Base-by-base conservation (phyloP, 2,888 invertebrate genomes). In the Epinotia ramella region DNA sequence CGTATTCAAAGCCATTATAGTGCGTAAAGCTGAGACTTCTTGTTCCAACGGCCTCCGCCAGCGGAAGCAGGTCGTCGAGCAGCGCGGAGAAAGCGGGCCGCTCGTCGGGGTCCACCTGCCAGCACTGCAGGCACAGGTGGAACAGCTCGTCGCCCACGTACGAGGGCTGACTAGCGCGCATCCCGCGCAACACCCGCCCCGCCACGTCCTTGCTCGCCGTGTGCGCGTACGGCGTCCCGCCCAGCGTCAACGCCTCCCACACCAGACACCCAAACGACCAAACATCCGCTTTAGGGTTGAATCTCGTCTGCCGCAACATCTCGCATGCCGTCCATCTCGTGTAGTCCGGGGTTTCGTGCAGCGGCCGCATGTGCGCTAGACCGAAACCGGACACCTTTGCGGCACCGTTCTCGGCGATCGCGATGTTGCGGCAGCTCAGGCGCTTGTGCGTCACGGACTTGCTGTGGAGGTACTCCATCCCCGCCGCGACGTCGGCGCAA, bases 241-340 rank as follows among this genome's bases (percentile, higher is more conserved):
- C 98, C 84, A 98, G 91, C 5, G 97, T 96, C 80, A 97, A 95
- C 77, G 97, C 96, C 89, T 98, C 98, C 98, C 98, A 98, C 78
- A 98, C 91, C 13, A 98, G 87, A 77, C 97, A 96, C 0, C 97
- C 98, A 87, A 96, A 97, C 0, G 97, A 97, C 98, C 98, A 98
- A 6, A 97, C 95, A 84, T 98, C 97, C 73, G 97, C 97, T 83
- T 97, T 96, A 5, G 94, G 91, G n/a, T 96, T 96, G 80, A 95
- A 96, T 67, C 96, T 95, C 69, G 96, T 96, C 81, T 96, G 96
- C 46, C 96, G 95, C 78, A 98, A 93, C 82, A 97, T 96, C 88
- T 98, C 98, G 33, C 96, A 96, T 0, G 98, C 96, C 9, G 96
- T 96, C 98, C 98, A 98, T 62, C 98, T 93, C 0, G 96, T 96